Conservation (phyloP, 2,113 vertebrate genomes). For the Marcusenius ussheri region DNA sequence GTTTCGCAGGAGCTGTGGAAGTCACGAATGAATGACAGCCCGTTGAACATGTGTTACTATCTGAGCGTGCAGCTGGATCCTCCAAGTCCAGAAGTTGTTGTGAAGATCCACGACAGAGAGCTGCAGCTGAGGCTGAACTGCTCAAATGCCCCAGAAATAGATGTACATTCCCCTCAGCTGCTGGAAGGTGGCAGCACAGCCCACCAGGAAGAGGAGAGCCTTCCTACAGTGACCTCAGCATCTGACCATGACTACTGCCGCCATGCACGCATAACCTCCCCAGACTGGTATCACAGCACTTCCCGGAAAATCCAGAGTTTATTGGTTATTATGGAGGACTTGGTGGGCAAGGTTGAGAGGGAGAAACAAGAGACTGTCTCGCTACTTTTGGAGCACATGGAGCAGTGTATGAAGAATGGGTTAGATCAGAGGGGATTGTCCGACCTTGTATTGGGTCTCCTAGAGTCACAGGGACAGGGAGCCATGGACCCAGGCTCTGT, state of each 20-base stretch:
- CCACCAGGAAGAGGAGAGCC: neutral
- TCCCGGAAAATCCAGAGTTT: constrained; percentile 41
- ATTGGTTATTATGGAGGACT: constrained; percentile 35
- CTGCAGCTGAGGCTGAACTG: neutral
- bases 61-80: constrained; percentile 46
- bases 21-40: constrained; percentile 54
- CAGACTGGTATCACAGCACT: constrained; percentile 17
- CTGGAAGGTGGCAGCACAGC: neutral
- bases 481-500: constrained; percentile 32
- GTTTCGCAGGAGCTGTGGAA: constrained; percentile 64
- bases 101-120: constrained; percentile 4
- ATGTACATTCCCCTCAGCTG: neutral
- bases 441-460: constrained; percentile 46
- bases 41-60: constrained; percentile 52
- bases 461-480: constrained; percentile 42
- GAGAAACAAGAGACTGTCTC: constrained; percentile 37
- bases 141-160: neutral
- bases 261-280: neutral
- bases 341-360: constrained; percentile 1
- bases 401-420: constrained; percentile 36
- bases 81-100: neutral
- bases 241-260: constrained; percentile 63
- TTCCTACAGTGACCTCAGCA: constrained; percentile 28
- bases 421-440: constrained; percentile 46
- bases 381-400: constrained; percentile 50